Evolutionary conservation across 1,140 invertebrate species (phyloP).

Genomic region (Microplitis mediator): DNA sequence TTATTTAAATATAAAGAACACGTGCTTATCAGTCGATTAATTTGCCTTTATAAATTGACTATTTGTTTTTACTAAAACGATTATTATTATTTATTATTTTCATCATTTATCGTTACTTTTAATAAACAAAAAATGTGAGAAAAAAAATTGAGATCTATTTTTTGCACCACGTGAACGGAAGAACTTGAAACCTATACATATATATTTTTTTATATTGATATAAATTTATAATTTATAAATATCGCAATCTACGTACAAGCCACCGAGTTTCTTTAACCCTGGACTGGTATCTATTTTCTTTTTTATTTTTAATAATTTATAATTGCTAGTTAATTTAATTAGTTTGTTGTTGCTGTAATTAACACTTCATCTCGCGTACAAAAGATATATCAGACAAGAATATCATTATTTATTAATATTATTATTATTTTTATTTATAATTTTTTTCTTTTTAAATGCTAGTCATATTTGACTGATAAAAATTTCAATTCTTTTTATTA

Average conservation of each 20-base stretch:
- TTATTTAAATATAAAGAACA: not conserved
- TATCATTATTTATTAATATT: not conserved
- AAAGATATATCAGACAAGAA: slow-evolving; percentile 28
- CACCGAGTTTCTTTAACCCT: slow-evolving; percentile 34
- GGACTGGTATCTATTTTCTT: slow-evolving; percentile 26
- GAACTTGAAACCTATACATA: slow-evolving; percentile 22
- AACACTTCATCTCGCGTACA: slow-evolving; percentile 24
- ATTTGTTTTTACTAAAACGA: too few species aligned
- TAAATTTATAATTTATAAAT: not conserved
- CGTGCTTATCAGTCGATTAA: too few species aligned
- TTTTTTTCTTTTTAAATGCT: not conserved
- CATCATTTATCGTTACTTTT: not conserved
- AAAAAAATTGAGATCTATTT: not conserved
- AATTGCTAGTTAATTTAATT: not conserved
- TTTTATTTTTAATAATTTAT: slow-evolving; percentile 1
- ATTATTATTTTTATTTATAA: slow-evolving; percentile 1
- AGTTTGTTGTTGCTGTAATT: not conserved
- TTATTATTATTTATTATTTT: too few species aligned
- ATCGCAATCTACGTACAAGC: slow-evolving; percentile 23
- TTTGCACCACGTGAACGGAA: slow-evolving; percentile 17
- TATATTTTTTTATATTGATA: not conserved
- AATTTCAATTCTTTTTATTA: too few species aligned
- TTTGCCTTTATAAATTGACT: not conserved
- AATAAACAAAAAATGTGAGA: not conserved
- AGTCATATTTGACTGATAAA: not conserved